phyloP scores from a whole-genome alignment of 2,113 vertebrate species.

The Aphelocoma coerulescens region DNA sequence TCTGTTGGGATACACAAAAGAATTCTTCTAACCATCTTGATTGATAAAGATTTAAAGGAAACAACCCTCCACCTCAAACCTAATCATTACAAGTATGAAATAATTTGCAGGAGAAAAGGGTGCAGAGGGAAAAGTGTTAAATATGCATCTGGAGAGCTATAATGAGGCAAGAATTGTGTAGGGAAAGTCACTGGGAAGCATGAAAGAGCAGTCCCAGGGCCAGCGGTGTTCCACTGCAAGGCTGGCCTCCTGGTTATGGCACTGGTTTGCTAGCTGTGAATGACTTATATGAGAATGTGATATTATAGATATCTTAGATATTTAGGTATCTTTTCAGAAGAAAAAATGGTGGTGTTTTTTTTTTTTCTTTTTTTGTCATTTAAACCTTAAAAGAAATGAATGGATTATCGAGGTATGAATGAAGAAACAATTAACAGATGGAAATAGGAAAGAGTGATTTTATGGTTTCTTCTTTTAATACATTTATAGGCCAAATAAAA shows the following conservation, averaged over 20 bases:
- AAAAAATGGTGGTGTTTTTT: neutral
- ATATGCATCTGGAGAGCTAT: neutral
- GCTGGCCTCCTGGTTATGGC: neutral
- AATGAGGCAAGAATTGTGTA: neutral
- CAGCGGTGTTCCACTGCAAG: neutral
- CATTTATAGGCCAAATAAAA: neutral
- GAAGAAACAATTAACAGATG: neutral
- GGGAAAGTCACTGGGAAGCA: neutral
- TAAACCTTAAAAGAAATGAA: neutral
- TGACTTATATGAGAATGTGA: neutral
- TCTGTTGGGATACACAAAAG: neutral
- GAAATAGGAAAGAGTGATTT: neutral
- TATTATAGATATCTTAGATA: neutral
- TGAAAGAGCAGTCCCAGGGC: too few relatives aligned
- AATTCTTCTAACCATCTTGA: neutral
- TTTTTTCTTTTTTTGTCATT: neutral
- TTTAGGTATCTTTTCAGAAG: neutral
- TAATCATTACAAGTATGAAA: neutral
- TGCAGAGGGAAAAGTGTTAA: neutral
- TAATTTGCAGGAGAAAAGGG: neutral
- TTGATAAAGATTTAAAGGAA: neutral
- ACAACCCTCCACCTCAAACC: neutral
- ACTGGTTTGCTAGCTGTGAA: neutral
- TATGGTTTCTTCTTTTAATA: neutral
- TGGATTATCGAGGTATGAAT: neutral